Evolutionary conservation across 2,797 vertebrate species (phyloP).

Genomic region (Carcharodon carcharias): DNA sequence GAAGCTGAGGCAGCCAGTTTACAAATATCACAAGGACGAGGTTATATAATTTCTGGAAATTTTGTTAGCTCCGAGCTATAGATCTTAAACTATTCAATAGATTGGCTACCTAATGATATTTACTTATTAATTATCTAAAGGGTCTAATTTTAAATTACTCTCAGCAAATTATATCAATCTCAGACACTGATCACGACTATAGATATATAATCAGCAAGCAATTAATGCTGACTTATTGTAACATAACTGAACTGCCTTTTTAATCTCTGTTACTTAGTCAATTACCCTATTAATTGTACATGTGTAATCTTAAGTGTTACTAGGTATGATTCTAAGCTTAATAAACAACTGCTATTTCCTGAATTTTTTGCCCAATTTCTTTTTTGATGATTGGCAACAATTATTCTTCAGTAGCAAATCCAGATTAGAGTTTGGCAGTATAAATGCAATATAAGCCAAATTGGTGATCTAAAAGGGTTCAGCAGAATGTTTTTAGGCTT

Average conservation of each 20-base stretch:
- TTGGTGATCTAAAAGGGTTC: background rate
- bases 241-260: too few species aligned
- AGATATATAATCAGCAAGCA: background rate
- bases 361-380: background rate
- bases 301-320: too few species aligned
- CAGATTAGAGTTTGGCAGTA: background rate
- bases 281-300: background rate
- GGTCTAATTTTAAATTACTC: background rate
- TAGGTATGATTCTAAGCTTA: background rate
- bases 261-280: background rate
- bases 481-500: background rate
- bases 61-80: background rate
- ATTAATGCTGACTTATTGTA: background rate
- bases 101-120: background rate
- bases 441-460: background rate
- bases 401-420: background rate
- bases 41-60: background rate
- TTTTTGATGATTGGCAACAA: background rate
- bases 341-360: background rate
- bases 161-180: background rate
- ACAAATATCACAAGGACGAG: background rate
- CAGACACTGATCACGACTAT: background rate
- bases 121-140: background rate
- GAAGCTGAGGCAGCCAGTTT: background rate
- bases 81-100: background rate